Evolutionary conservation across 2,113 vertebrate species (phyloP), one percentile per base, ranked within the genome.

Genomic region (Rana temporaria): DNA sequence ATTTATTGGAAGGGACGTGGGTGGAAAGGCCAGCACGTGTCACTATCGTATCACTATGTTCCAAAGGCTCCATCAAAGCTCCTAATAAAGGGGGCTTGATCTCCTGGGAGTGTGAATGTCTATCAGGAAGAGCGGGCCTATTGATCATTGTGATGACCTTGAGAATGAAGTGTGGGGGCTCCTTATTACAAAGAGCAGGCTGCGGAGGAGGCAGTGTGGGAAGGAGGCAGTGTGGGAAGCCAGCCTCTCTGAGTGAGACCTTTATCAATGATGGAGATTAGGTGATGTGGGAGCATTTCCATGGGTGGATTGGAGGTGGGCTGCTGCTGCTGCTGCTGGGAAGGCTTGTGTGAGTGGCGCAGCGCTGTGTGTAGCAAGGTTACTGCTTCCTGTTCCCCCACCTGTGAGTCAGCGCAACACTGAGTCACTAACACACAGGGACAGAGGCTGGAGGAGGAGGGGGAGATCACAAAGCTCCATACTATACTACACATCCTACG

Each of bases 331-430:
- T 42, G 26, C 6, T 82, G 70, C 59, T 67, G 70, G 74, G 80
- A 18, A 74, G 69, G 30, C 32, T 30, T 74, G 70, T 74, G 62
- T 32, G 22, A 74, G 71, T 55, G 63, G 34, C 67, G 30, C 62
- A 63, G 34, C 22, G n/a, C 69, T 56, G 80, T 75, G 20, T 75
- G 71, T 11, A 19, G 62, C 71, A 82, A 82, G 80, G 80, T 75
- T 82, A 68, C 71, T 32, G 72, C 72, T 60, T 56, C 32, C 34
- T 6, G 9, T 63, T 53, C 81, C 71, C 81, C 71, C 71, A 76
- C 72, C 81, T 68, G 71, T 82, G 81, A 83, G 81, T 83, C 81
- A 83, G 70, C 71, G 12, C 64, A 30, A 24, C 22, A 76, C 30
- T 82, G 80, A 82, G 80, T 82, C 81, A 83, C 72, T 34, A 53